phyloP scores from a whole-genome alignment of 2,888 invertebrate species.

The Seira sanloemensis region DNA sequence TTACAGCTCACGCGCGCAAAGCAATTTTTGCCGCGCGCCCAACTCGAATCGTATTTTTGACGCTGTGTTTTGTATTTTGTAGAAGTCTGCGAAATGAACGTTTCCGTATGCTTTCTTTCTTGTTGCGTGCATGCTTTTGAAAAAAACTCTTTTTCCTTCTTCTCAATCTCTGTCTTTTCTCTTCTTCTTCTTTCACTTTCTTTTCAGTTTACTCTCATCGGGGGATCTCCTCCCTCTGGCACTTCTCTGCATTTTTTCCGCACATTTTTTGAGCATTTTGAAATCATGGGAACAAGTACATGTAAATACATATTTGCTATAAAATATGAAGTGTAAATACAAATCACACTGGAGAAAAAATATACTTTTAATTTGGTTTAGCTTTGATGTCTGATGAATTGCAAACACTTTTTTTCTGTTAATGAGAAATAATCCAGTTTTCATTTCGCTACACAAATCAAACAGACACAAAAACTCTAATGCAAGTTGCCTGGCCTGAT shows the following conservation, averaged over 20 bases:
- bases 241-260: neutral
- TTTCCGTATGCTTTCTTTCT: neutral
- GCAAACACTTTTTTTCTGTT: too few relatives aligned
- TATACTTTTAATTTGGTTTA: too few relatives aligned
- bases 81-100: neutral
- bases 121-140: neutral
- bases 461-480: neutral
- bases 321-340: too few relatives aligned
- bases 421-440: neutral
- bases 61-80: neutral
- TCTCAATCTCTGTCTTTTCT: slow-evolving; percentile 18
- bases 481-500: neutral
- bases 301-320: neutral
- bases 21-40: too few relatives aligned
- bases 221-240: neutral
- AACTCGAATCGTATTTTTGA: too few relatives aligned
- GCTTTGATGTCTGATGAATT: too few relatives aligned
- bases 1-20: too few relatives aligned
- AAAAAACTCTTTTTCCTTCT: neutral
- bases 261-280: neutral
- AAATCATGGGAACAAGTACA: neutral
- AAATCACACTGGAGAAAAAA: too few relatives aligned
- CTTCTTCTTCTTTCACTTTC: slow-evolving; percentile 36
- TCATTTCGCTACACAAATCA: neutral
- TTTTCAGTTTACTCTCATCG: neutral